phyloP scores from a whole-genome alignment of 2,888 invertebrate genomes.

The Conops quadrifasciatus region DNA sequence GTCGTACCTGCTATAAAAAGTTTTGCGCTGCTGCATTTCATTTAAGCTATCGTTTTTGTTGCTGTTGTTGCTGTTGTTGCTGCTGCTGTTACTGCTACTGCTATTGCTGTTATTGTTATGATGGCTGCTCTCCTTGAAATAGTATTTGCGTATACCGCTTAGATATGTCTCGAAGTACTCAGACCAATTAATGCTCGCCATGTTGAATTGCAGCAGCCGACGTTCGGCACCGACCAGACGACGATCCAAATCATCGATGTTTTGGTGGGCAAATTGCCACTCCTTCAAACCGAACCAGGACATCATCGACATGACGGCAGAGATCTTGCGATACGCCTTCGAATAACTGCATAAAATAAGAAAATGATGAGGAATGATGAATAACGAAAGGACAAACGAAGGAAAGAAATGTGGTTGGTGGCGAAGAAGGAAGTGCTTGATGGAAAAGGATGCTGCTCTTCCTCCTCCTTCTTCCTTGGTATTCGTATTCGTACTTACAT shows the following conservation, averaged over 20 bases:
- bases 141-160: slow-evolving; percentile 73
- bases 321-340: slow-evolving; percentile 62
- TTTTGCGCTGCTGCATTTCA: slow-evolving; percentile 59
- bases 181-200: slow-evolving; percentile 73
- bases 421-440: neutral
- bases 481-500: slow-evolving; percentile 57
- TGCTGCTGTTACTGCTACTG: too few relatives aligned
- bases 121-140: slow-evolving; percentile 74
- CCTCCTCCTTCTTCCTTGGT: too few relatives aligned
- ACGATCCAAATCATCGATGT: slow-evolving; percentile 62
- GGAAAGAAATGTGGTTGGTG: neutral
- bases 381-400: neutral
- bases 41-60: slow-evolving; percentile 26
- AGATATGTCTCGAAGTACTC: slow-evolving; percentile 74
- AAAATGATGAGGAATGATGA: neutral
- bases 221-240: slow-evolving; percentile 52
- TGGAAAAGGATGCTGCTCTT: neutral
- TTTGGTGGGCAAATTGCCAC: slow-evolving; percentile 63
- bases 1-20: slow-evolving; percentile 61
- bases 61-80: too few relatives aligned
- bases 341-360: slow-evolving; percentile 52
- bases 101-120: too few relatives aligned
- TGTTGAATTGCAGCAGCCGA: slow-evolving; percentile 68
- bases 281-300: slow-evolving; percentile 65
- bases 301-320: slow-evolving; percentile 65